Base-by-base conservation (phyloP, 2,888 invertebrate genomes). In the Blastobasis lacticolella region DNA sequence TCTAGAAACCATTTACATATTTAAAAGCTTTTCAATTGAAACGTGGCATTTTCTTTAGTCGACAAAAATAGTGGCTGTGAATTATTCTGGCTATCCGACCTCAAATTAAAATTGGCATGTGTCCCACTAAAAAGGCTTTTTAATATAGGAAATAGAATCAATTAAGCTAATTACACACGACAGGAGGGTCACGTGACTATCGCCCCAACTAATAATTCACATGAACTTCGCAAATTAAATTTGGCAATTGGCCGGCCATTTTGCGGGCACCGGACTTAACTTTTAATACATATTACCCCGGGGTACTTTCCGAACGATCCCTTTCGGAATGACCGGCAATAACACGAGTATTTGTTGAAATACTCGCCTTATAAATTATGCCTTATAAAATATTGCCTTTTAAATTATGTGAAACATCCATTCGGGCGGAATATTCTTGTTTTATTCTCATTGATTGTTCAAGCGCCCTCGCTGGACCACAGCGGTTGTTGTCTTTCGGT, bases 191-290 rank as follows among this genome's bases (percentile, higher is more conserved):
- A 9, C 4, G 37, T 48, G 7, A 48, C 38, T 36, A 48, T 46
- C 10, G 36, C 5, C 46, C 46, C 37, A 44, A 50, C 38, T 47
- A 40, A 23, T 47, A 47, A 46, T 37, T 46, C 46, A 7, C 6
- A 10, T n/a, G 8, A 41, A 45, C 42, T 47, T 38, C 8, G 36
- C 7, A 43, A 50, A 50, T 44, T 46, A 43, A 50, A 50, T 50
- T 46, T 50, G 9, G 37, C 38, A 37, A 47, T 47, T 50, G 43
- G 37, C 38, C 46, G 5, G 43, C 43, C 42, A 47, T 43, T 50
- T 46, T 47, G 46, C 46, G 38, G 10, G 46, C 37, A n/a, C 37
- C 46, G 10, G n/a, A 23, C 23, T 45, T 45, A 45, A 46, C 37
- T 46, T 46, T 46, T 46, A 46, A 46, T 46, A 46, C 46, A 46